These are phyloP conservation scores for Bombus balteatus DNA, from an alignment of 1,140 invertebrate species.

Conservation along the genomic window DNA sequence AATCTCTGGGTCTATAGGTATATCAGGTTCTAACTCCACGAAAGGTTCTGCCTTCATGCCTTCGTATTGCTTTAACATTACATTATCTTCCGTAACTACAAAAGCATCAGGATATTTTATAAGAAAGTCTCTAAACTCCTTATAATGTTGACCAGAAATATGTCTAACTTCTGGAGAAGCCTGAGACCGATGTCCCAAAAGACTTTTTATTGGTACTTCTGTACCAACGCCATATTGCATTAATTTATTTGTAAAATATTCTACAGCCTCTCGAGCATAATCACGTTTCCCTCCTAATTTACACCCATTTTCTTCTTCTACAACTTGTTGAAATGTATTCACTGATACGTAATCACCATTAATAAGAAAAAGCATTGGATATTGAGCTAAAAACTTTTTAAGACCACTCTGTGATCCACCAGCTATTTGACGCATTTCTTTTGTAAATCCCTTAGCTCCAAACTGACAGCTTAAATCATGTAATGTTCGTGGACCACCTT, in stretches of 20 bases:
- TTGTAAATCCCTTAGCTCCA: slow-evolving; percentile 97
- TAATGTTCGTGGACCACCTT: slow-evolving; percentile 95
- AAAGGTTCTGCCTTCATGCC: slow-evolving; percentile 82
- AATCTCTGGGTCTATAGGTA: slow-evolving; percentile 90
- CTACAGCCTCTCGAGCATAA: slow-evolving; percentile 95
- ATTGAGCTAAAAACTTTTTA: slow-evolving; percentile 94
- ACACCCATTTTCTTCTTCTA: slow-evolving; percentile 81
- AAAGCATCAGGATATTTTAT: slow-evolving; percentile 93
- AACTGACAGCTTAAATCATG: slow-evolving; percentile 98
- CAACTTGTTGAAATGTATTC: slow-evolving; percentile 88
- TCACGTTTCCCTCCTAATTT: slow-evolving; percentile 87
- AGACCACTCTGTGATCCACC: slow-evolving; percentile 96
- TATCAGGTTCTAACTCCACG: slow-evolving; percentile 85
- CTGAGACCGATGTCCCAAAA: slow-evolving; percentile 95
- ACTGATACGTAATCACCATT: slow-evolving; percentile 96
- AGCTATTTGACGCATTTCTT: slow-evolving; percentile 97
- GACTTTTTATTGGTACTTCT: slow-evolving; percentile 95
- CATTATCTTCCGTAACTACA: slow-evolving; percentile 93
- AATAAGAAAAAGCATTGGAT: slow-evolving; percentile 95
- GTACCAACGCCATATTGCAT: slow-evolving; percentile 94
- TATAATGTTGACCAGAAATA: slow-evolving; percentile 96
- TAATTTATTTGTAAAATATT: slow-evolving; percentile 96
- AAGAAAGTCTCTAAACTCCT: slow-evolving; percentile 96
- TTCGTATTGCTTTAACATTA: slow-evolving; percentile 87
- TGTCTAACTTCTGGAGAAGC: slow-evolving; percentile 97